Evolutionary conservation across 2,888 invertebrate genomes (phyloP).

Genomic region (Oligia latruncula): DNA sequence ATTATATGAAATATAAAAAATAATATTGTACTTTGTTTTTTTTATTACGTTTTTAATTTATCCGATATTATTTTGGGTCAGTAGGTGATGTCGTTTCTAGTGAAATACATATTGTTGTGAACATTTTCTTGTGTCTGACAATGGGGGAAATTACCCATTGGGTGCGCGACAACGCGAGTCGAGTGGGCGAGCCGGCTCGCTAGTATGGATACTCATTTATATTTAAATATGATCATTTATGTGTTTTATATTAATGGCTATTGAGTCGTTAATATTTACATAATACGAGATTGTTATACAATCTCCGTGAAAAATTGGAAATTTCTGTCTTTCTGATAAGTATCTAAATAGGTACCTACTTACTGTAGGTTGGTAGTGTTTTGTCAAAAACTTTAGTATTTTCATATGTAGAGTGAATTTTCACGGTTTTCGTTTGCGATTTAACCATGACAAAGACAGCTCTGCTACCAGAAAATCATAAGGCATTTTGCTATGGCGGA

Average conservation of each 20-base stretch:
- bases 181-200: slow-evolving; percentile 72
- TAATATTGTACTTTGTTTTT: slow-evolving; percentile 14
- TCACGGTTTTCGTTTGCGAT: background rate
- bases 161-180: slow-evolving; percentile 79
- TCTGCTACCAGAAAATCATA: background rate
- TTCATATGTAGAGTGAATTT: background rate
- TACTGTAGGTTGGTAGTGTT: background rate
- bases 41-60: background rate
- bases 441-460: background rate
- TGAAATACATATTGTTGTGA: slow-evolving; percentile 57
- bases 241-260: slow-evolving; percentile 19
- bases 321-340: background rate
- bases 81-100: slow-evolving; percentile 58
- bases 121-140: slow-evolving; percentile 87
- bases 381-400: background rate
- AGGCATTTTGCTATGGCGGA: background rate
- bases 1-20: slow-evolving; percentile 45
- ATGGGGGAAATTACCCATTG: slow-evolving; percentile 88
- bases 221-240: slow-evolving; percentile 36
- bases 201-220: slow-evolving; percentile 67
- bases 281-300: slow-evolving; percentile 34
- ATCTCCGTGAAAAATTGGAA: slow-evolving; percentile 7
- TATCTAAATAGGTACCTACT: background rate
- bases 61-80: slow-evolving; percentile 49
- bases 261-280: slow-evolving; percentile 17